Base-by-base conservation (phyloP, 2,113 vertebrate genomes). In the Piprites chloris region DNA sequence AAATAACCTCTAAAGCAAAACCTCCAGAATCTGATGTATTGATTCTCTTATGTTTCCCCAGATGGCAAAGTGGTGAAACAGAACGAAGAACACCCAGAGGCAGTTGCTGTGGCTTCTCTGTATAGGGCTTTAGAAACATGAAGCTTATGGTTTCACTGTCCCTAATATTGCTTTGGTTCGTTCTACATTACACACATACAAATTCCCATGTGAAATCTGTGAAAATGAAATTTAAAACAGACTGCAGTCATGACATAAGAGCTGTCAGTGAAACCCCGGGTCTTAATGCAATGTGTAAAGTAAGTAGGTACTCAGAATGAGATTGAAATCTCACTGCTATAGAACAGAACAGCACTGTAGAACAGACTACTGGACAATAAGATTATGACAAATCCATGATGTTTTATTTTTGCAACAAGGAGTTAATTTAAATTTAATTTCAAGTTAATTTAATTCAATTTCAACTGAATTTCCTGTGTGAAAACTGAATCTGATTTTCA, bases 41-140 rank as follows among this genome's bases (percentile, higher is more conserved):
- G 82, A 93, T 96, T 88, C 47, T 97, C 92, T 93, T 87, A 94
- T 95, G 87, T 95, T 96, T 97, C 55, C 89, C 85, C 95, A 97
- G 94, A 97, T 96, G 93, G 95, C 17, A 65, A 95, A 88, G 78
- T 79, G 77, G 75, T 91, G 87, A 97, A 97, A 96, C 65, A 95
- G 78, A 98, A 96, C 53, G 37, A 93, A 93, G 92, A 97, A 90
- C 52, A 95, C 77, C 94, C 95, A 87, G 47, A 97, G 91, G 93
- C 93, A 84, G 61, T 92, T 93, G 53, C 52, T 93, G 53, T 1
- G 9, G 37, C 73, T 92, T 71, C 69, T 95, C 80, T 92, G 59
- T 12, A 37, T 82, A 97, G 96, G 47, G 85, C 76, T 71, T 94
- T 49, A 95, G 59, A 66, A 44, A 53, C 74, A 24, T 69, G 49